phyloP scores from a whole-genome alignment of 2,888 invertebrate species.

The Liopterus haemorrhoidalis region DNA sequence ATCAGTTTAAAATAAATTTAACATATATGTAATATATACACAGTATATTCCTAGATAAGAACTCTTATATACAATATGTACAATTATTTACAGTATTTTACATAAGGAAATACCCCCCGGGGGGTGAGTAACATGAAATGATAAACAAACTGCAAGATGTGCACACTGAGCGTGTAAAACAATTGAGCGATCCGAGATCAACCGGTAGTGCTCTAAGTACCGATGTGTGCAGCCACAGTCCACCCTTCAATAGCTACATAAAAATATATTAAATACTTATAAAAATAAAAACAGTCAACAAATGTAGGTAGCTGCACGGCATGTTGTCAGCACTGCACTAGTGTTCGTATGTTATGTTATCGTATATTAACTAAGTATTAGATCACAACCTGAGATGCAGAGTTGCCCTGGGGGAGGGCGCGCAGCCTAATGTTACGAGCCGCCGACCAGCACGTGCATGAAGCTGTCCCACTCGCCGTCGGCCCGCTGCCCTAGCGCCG shows the following conservation, averaged over 20 bases:
- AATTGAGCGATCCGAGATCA: constrained; percentile 3
- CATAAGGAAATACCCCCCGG: constrained; percentile 40
- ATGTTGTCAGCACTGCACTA: constrained; percentile 41
- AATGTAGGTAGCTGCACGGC: constrained; percentile 40
- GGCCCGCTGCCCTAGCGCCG: constrained; percentile 40
- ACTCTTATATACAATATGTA: constrained; percentile 45
- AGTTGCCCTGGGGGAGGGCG: constrained; percentile 17
- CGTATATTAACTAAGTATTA: constrained; percentile 21
- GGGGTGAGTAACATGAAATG: constrained; percentile 40
- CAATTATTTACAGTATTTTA: constrained; percentile 40
- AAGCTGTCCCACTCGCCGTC: constrained; percentile 56
- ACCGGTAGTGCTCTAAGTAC: background rate
- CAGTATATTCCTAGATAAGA: constrained; percentile 41
- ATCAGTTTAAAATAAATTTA: constrained; percentile 34
- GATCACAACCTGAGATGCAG: constrained; percentile 45
- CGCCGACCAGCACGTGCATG: constrained; percentile 66
- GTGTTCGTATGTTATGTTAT: constrained; percentile 23
- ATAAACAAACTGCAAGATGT: constrained; percentile 22
- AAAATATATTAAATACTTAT: constrained; percentile 29
- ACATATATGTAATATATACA: constrained; percentile 39
- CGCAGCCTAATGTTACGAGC: constrained; percentile 50
- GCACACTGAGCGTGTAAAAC: background rate
- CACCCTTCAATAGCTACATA: constrained; percentile 7
- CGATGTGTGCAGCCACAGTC: background rate
- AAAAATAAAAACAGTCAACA: constrained; percentile 43